Conservation (phyloP, 2,113 vertebrate genomes). For the Nothocercus nigrocapillus region DNA sequence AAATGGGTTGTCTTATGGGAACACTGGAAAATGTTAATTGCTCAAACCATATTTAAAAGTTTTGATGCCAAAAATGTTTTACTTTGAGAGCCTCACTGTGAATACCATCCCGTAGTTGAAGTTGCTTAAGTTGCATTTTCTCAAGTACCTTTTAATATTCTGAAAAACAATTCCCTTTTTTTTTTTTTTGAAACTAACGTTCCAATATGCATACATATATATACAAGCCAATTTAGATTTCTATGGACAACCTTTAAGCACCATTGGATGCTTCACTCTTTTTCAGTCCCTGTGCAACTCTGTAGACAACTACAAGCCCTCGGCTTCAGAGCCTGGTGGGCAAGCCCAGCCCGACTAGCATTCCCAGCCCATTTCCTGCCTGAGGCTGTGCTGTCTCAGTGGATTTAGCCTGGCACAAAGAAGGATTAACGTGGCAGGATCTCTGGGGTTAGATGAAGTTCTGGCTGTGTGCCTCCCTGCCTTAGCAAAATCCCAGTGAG, state of each 20-base stretch:
- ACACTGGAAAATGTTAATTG: neutral
- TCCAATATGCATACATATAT: neutral
- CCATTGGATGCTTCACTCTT: neutral
- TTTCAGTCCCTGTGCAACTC: neutral
- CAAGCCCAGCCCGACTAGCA: rapidly evolving
- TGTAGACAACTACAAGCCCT: rapidly evolving
- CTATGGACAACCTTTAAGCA: neutral
- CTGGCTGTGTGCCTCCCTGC: neutral
- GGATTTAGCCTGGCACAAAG: rapidly evolving
- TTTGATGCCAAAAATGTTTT: neutral
- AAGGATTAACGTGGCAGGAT: neutral
- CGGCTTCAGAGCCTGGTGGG: rapidly evolving
- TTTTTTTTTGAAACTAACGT: neutral
- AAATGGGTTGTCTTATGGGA: neutral
- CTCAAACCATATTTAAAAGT: neutral
- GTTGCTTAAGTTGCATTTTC: neutral
- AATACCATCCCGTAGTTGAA: neutral
- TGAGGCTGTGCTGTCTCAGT: rapidly evolving
- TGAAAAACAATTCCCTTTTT: neutral
- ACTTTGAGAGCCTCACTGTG: neutral
- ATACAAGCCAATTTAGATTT: neutral
- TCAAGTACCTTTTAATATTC: neutral
- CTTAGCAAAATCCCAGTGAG: neutral
- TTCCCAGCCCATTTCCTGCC: neutral
- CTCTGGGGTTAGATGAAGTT: neutral